Percentiles rank a stretch among this genome's conserved stretches.
Evolutionary conservation across 1,140 invertebrate genomes (phyloP).

Genomic region (Antheraea pernyi): DNA sequence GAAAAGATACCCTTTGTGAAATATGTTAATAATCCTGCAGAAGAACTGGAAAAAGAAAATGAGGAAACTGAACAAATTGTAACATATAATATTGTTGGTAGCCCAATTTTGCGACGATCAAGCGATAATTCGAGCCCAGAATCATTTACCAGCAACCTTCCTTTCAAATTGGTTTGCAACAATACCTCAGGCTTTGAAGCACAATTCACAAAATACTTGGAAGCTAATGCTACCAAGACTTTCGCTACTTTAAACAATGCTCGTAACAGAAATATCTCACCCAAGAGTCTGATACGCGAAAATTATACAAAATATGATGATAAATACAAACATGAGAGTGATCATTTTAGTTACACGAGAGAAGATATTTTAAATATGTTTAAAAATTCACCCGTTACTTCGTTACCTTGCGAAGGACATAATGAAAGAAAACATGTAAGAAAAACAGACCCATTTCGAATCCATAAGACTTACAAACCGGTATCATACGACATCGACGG

Average conservation of each 20-base stretch:
- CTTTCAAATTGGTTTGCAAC: conserved; percentile 62
- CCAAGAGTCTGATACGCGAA: conserved; percentile 44
- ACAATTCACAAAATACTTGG: conserved; percentile 63
- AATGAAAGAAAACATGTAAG: conserved; percentile 58
- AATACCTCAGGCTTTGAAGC: conserved; percentile 59
- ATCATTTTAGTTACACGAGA: conserved; percentile 49
- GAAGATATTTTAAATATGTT: conserved; percentile 71
- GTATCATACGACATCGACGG: conserved; percentile 40
- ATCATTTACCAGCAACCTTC: conserved; percentile 55
- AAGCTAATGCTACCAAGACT: conserved; percentile 42
- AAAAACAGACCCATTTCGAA: conserved; percentile 61
- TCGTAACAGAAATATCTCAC: conserved; percentile 42
- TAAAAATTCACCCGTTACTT: conserved; percentile 64
- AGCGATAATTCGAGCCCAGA: conserved; percentile 46
- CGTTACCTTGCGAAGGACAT: conserved; percentile 45
- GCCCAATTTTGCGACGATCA: conserved; percentile 45
- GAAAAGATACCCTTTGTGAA: conserved; percentile 66
- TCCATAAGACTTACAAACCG: conserved; percentile 51
- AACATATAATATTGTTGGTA: conserved; percentile 55
- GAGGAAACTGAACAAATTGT: conserved; percentile 33
- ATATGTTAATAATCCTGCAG: conserved; percentile 36
- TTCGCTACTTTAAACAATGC: conserved; percentile 41
- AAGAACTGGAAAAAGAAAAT: conserved; percentile 29
- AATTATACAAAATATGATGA: conserved; percentile 51
- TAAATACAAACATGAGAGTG: conserved; percentile 32